phyloP scores from a whole-genome alignment of 1,140 invertebrate genomes.

The Nasonia vitripennis region DNA sequence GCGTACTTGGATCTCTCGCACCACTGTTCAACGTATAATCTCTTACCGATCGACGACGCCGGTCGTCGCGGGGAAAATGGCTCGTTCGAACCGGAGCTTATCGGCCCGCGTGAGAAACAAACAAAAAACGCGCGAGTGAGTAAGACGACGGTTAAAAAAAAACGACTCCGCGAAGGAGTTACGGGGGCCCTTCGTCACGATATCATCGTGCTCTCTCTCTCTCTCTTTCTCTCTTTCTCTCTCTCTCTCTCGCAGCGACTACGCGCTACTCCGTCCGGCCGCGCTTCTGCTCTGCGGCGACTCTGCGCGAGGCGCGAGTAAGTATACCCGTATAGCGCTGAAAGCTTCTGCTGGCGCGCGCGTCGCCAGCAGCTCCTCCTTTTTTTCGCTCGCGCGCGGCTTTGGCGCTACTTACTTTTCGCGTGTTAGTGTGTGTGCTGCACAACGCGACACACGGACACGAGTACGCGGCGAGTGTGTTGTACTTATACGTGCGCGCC shows the following conservation, averaged over 20 bases:
- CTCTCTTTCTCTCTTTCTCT: not conserved
- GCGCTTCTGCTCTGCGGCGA: not conserved
- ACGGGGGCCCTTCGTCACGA: slow-evolving; percentile 48
- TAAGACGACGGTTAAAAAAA: not conserved
- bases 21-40: no score
- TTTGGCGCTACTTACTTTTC: not conserved
- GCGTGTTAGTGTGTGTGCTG: no score
- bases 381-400: not conserved
- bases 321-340: not conserved
- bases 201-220: slow-evolving; percentile 1
- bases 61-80: no score
- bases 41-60: no score
- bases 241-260: not conserved
- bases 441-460: no score
- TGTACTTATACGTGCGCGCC: no score
- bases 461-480: no score
- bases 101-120: no score
- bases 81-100: no score
- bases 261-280: not conserved
- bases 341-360: slow-evolving; percentile 6
- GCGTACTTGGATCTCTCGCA: no score
- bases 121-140: no score
- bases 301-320: not conserved
- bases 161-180: not conserved
- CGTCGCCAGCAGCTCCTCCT: not conserved